Percentiles rank a stretch among this genome's conserved stretches.
Conservation (phyloP, 2,888 invertebrate genomes). For the Molanna angustata region DNA sequence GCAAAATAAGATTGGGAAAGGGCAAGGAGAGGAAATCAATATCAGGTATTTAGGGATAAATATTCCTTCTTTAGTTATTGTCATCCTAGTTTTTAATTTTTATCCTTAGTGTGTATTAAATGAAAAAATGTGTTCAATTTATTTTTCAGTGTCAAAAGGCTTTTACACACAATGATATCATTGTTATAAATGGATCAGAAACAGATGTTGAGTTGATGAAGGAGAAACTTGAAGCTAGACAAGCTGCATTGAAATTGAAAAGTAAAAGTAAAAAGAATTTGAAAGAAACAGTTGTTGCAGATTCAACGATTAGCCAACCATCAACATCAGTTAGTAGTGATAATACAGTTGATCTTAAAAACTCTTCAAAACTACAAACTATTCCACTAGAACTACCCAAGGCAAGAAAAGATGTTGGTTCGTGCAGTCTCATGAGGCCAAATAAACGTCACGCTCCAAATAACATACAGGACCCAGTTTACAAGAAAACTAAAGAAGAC, state of each 20-base stretch:
- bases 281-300: constrained; percentile 40
- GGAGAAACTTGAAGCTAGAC: constrained; percentile 63
- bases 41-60: too few relatives aligned
- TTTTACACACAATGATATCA: constrained; percentile 73
- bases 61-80: too few relatives aligned
- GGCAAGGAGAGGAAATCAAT: too few relatives aligned
- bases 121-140: too few relatives aligned
- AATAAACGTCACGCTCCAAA: constrained; percentile 40
- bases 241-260: constrained; percentile 63
- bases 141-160: constrained; percentile 75
- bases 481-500: constrained; percentile 73
- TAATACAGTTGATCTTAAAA: not conserved
- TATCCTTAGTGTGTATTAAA: too few relatives aligned
- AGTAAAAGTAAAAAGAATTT: constrained; percentile 56
- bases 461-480: constrained; percentile 61
- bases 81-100: too few relatives aligned
- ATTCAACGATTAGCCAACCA: not conserved
- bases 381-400: constrained; percentile 22
- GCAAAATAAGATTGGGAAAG: too few relatives aligned
- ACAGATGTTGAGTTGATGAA: constrained; percentile 69
- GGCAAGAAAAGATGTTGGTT: constrained; percentile 8
- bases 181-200: constrained; percentile 84
- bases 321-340: constrained; percentile 2
- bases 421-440: constrained; percentile 18
- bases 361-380: constrained; percentile 5